Conservation (phyloP, 2,888 invertebrate species). For the Ypsolopha sequella region DNA sequence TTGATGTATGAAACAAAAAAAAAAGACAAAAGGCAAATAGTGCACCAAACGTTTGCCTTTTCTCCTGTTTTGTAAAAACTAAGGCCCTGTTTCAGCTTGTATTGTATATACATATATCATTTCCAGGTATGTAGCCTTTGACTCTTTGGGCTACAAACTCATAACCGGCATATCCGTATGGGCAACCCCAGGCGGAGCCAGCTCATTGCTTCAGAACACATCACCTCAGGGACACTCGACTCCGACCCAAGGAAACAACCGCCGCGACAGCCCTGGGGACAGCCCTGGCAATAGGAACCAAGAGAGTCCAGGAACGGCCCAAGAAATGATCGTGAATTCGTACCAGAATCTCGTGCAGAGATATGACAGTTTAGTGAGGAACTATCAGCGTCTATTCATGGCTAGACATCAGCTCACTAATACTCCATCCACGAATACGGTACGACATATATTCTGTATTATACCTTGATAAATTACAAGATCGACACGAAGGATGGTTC, state of each 20-base stretch:
- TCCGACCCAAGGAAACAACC: slow-evolving; percentile 29
- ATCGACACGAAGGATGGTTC: no score
- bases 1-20: no score
- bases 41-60: no score
- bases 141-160: slow-evolving; percentile 82
- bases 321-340: slow-evolving; percentile 58
- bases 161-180: slow-evolving; percentile 84
- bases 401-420: slow-evolving; percentile 52
- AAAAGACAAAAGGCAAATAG: no score
- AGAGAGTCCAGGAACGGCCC: slow-evolving; percentile 34
- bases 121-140: slow-evolving; percentile 86
- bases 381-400: slow-evolving; percentile 62
- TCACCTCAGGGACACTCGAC: slow-evolving; percentile 20
- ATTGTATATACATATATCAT: neutral
- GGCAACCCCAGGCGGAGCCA: slow-evolving; percentile 24
- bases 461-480: no score
- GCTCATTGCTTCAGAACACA: slow-evolving; percentile 28
- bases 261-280: slow-evolving; percentile 32
- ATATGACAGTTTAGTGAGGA: slow-evolving; percentile 62
- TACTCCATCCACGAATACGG: slow-evolving; percentile 51
- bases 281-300: slow-evolving; percentile 24
- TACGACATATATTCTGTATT: slow-evolving; percentile 15
- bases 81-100: no score
- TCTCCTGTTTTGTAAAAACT: no score
- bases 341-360: slow-evolving; percentile 62